Base-by-base conservation (phyloP, 2,888 invertebrate species). In the Melitaea athalia region DNA sequence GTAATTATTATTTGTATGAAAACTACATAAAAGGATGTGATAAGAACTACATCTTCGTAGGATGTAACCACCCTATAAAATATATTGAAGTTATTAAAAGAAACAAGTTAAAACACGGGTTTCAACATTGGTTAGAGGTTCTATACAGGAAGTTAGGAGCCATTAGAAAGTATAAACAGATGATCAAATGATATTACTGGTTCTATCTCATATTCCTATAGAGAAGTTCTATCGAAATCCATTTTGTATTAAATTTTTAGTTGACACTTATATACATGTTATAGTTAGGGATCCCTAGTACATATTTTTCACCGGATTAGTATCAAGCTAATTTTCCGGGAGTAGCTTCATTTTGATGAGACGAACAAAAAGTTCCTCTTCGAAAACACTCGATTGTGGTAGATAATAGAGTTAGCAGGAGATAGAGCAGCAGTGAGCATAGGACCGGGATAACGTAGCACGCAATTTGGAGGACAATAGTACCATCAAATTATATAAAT, bases 151-250 rank as follows among this genome's bases (percentile, higher is more conserved):
- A 57, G 57, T 15, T n/a, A 57, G 15, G 14, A 42, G 57, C 57
- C 8, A 57, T 65, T 65, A 52, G 52, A 43, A 65, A 65, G 38
- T 65, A 60, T 65, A 65, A 65, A 49, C 64, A 64, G 64, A 55
- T 64, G 55, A 55, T 55, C 57, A 57, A 57, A 57, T 57, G 57
- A 57, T 57, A 57, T 57, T 42, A 57, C 57, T 57, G 42, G 15
- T 42, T 1, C 6, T 31, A 31, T 55, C 42, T 57, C 11, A 57
- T 42, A 38, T 57, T 38, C 14, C 57, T 42, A 11, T 10, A 15
- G 42, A 57, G 55, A 33, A 55, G 24, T 5, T 24, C 53, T 7
- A 55, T 33, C 7, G 57, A 42, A 57, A n/a, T 8, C 15, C 15
- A 42, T 57, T 57, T 33, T 55, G 6, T 33, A 33, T 14, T n/a